phyloP scores from a whole-genome alignment of 2,113 vertebrate genomes.

The Eulemur macaco region DNA sequence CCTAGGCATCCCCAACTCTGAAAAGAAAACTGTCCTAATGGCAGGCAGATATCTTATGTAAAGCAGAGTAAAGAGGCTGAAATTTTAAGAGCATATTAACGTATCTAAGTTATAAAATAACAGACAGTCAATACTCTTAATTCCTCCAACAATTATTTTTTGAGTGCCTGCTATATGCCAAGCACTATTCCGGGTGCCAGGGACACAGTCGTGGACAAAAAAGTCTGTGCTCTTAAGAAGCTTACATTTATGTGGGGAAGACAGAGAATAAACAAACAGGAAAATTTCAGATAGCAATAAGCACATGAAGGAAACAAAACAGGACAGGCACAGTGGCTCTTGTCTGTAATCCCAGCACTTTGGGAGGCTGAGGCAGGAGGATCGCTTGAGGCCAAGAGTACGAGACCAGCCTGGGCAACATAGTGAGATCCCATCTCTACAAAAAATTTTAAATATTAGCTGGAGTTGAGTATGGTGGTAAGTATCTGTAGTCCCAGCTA shows the following conservation, averaged over 20 bases:
- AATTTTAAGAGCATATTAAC: background rate
- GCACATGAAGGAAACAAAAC: background rate
- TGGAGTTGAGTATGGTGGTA: too few relatives aligned
- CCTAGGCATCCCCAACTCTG: background rate
- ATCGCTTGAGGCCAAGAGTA: too few relatives aligned
- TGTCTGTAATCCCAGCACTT: too few relatives aligned
- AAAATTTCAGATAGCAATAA: background rate
- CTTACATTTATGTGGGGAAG: background rate
- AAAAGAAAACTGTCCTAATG: background rate
- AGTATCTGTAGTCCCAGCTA: too few relatives aligned
- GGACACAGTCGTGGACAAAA: background rate
- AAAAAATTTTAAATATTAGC: too few relatives aligned
- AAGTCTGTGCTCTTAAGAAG: background rate
- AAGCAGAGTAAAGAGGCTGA: background rate
- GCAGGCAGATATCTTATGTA: background rate
- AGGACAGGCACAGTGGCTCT: too few relatives aligned
- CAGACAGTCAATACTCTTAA: background rate
- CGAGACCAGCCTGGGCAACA: too few relatives aligned
- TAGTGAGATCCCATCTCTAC: too few relatives aligned
- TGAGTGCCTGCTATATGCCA: background rate
- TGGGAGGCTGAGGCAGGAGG: too few relatives aligned
- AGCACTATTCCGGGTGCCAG: background rate
- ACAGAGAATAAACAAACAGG: background rate
- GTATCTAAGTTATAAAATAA: slow-evolving; percentile 22
- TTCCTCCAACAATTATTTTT: slow-evolving; percentile 18